A percentile compares a stretch with the other conserved stretches of the same genome.
These are phyloP conservation scores for Jordanella pulchra DNA, from an alignment of 2,797 vertebrate species.

Conservation along the genomic window DNA sequence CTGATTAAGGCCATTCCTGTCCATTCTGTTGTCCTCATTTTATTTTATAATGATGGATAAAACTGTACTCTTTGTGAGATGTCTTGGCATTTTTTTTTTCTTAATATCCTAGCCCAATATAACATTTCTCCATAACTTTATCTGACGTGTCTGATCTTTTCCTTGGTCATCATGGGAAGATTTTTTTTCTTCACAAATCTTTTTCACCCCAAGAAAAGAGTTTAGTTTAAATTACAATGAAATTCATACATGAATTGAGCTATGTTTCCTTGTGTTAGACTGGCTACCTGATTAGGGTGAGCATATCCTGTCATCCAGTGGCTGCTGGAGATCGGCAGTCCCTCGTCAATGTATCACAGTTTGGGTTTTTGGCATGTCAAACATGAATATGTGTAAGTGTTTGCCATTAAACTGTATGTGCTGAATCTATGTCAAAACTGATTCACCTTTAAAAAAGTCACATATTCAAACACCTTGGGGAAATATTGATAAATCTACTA, in stretches of 20 bases:
- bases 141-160: background rate
- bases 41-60: background rate
- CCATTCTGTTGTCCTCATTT: background rate
- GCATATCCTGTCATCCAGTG: background rate
- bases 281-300: background rate
- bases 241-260: background rate
- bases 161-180: background rate
- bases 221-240: background rate
- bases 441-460: background rate
- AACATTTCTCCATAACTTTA: background rate
- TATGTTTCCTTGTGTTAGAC: background rate
- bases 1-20: background rate
- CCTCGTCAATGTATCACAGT: background rate
- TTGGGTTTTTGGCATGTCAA: background rate
- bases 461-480: background rate
- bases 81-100: too few species aligned
- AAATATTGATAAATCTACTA: background rate
- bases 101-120: background rate
- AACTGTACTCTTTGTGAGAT: background rate
- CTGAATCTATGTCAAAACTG: background rate
- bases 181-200: background rate
- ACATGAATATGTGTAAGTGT: background rate
- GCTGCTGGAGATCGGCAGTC: background rate
- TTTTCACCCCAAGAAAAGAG: background rate
- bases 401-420: background rate